Conservation (phyloP, 2,113 vertebrate species). For the Ascaphus truei region DNA sequence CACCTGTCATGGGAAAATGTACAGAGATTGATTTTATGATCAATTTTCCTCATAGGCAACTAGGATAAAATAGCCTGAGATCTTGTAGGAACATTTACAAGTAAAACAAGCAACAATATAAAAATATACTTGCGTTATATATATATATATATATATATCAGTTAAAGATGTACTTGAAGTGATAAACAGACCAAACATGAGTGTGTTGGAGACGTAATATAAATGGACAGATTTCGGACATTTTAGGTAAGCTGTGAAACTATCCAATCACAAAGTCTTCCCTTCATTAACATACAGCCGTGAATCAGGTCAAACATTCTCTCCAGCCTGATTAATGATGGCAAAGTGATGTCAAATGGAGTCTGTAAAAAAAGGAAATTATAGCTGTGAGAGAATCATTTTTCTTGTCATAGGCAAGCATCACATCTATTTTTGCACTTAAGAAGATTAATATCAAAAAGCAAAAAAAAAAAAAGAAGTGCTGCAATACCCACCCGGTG, state of each 20-base stretch:
- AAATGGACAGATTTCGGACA: constrained; percentile 8
- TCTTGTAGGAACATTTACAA: background rate
- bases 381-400: constrained; percentile 35
- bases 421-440: constrained; percentile 34
- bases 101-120: background rate
- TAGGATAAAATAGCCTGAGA: background rate
- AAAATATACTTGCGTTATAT: background rate
- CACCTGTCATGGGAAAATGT: background rate
- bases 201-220: background rate
- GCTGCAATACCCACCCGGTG: constrained; percentile 11
- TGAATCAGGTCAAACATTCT: constrained; percentile 70
- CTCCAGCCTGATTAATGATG: constrained; percentile 63
- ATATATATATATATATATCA: background rate
- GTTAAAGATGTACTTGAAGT: background rate
- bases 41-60: background rate
- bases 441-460: constrained; percentile 34
- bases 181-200: background rate
- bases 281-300: constrained; percentile 56
- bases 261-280: constrained; percentile 68
- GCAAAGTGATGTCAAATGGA: constrained; percentile 65
- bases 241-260: constrained; percentile 62
- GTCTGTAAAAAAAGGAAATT: constrained; percentile 55
- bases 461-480: constrained; percentile 3
- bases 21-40: constrained; percentile 16
- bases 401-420: constrained; percentile 36